Base-by-base conservation (phyloP, 35 echinoderm and acorn worm species). In the Heliocidaris erythrogramma region DNA sequence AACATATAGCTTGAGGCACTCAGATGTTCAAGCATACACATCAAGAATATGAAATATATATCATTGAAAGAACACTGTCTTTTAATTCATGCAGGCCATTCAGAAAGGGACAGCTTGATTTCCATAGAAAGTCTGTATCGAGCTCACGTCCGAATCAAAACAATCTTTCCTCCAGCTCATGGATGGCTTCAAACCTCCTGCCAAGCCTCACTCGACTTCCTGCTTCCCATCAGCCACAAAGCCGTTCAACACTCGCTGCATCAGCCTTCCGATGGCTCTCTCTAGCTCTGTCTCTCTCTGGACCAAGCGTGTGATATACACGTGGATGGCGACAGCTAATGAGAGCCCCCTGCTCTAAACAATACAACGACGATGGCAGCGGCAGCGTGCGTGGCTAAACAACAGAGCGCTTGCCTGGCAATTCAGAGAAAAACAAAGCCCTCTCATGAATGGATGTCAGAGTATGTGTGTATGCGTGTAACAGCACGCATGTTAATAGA, bases 371-470 rank as follows among this genome's bases (percentile, higher is more conserved):
- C 65, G 65, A 78, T 27, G 65, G 27, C 65, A 18, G 21, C 27
- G 65, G 35, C 65, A 7, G 21, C 27, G 65, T 5, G 65, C 65
- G 65, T 78, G 65, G 65, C 65, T 78, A 78, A 78, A 78, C 65
- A 78, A 78, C 65, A 78, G 65, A 78, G 65, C 18, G 65, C 65
- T 78, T 78, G 65, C 65, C 65, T 78, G 65, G 65, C 65, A 78
- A 78, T 78, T 78, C 65, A 78, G 65, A 78, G 65, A 78, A 78
- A 78, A 78, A 78, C 65, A 78, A 78, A 78, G 65, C 65, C 27
- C 18, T 5, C 65, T 78, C 65, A 78, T 78, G 65, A 78, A 78
- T 78, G 65, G 65, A 78, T 78, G 65, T 78, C 65, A 7, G 65
- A 42, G 65, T 78, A 78, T 78, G 65, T 27, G 65, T 78, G 65